Evolutionary conservation across 2,113 vertebrate genomes (phyloP), one percentile per base, ranked within the genome.

Genomic region (Cyprinodon tularosa): DNA sequence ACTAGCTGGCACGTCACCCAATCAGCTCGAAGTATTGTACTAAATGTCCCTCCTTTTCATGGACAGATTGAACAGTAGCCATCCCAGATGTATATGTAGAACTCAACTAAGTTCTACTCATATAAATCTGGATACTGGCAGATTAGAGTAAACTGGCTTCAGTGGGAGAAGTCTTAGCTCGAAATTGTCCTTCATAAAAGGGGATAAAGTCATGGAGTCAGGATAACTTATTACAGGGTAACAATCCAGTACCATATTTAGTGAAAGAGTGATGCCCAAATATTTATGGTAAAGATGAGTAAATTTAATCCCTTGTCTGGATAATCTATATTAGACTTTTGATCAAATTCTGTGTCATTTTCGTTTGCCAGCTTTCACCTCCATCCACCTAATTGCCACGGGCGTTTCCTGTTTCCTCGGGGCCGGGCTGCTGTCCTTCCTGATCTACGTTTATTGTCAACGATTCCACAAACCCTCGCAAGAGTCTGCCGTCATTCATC

Each of bases 351-450:
- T 9, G 65, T 68, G 36, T 12, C 48, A 8, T 62, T 22, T 71
- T 71, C 13, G 29, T 79, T 69, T 78, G 72, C 39, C 88, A 99
- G 98, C 96, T 12, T 99, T 98, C 92, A 97, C 93, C 83, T 94
- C 98, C 83, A 94, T 99, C 83, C 97, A 99, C 90, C 94, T 99
- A 80, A 97, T 99, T 68, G 97, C 96, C 89, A 99, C 98, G 0
- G 98, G 97, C 0, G 86, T 99, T 72, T 98, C 97, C 75, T 99
- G 97, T 81, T 99, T 99, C 94, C 93, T 99, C 0, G 98, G 97
- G 66, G 98, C 97, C 10, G 97, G 97, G 39, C 95, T 99, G 77
- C 90, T 99, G 87, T 98, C 97, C 0, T 96, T 99, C 89, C 95
- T 96, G 6, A 95, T 98, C 82, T 99, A 99, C 50, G 93, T 97